These are phyloP conservation scores for Athalia rosae DNA, from an alignment of 2,888 invertebrate genomes.

Conservation along the genomic window DNA sequence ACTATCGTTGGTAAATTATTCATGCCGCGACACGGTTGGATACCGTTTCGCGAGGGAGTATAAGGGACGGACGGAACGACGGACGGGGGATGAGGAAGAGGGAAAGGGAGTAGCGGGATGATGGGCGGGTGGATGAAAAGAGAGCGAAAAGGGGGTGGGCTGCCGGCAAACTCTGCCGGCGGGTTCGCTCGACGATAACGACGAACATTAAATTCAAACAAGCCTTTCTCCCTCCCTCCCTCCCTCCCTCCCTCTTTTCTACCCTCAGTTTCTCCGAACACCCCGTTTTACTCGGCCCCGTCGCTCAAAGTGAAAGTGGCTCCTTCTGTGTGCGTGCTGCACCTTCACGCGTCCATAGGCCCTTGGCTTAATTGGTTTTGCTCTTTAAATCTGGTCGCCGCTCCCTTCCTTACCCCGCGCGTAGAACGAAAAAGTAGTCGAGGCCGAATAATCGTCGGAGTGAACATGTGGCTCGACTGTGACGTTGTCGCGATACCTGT, in stretches of 20 bases:
- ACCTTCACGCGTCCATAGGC: constrained; percentile 7
- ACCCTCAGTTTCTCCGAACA: no score
- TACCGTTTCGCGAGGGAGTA: constrained; percentile 40
- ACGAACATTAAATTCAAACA: constrained; percentile 41
- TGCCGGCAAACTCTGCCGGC: constrained; percentile 19
- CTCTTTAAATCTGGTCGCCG: constrained; percentile 35
- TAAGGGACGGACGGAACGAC: constrained; percentile 33
- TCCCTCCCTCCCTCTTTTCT: background rate
- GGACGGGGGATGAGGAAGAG: constrained; percentile 46
- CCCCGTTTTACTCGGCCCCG: background rate
- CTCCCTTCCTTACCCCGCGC: no score
- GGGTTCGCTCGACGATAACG: constrained; percentile 43
- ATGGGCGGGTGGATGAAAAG: constrained; percentile 41
- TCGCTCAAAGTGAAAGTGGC: constrained; percentile 40
- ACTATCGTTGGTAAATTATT: constrained; percentile 43
- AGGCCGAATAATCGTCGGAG: no score
- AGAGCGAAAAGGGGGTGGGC: constrained; percentile 50
- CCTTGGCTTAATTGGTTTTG: constrained; percentile 41
- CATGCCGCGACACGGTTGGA: constrained; percentile 43
- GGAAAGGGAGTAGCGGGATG: constrained; percentile 30
- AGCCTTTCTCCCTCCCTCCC: constrained; percentile 2
- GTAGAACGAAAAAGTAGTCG: no score
- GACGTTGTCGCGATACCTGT: no score
- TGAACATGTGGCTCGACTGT: no score
- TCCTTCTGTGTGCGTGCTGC: constrained; percentile 10